Conservation (phyloP, 2,113 vertebrate species). For the Vulpes vulpes region DNA sequence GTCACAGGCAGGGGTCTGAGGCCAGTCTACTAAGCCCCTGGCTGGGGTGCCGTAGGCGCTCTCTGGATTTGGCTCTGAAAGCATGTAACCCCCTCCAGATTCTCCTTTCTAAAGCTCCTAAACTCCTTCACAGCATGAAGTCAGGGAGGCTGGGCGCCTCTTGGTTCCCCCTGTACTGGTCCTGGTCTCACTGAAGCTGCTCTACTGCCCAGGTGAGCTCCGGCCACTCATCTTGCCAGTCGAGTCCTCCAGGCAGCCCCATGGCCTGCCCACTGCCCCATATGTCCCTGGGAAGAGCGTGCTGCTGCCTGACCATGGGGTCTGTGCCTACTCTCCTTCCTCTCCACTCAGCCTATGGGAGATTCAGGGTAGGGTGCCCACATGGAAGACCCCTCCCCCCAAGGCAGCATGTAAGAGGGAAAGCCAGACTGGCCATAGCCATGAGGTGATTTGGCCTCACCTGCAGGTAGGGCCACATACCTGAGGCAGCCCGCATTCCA, state of each 20-base stretch:
- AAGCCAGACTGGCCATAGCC: neutral
- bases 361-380: fast-evolving
- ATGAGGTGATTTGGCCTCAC: fast-evolving
- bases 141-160: neutral
- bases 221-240: neutral
- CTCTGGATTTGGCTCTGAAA: neutral
- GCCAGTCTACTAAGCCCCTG: neutral
- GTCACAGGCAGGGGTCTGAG: neutral
- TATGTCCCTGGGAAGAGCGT: neutral
- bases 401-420: fast-evolving
- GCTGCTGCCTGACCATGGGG: too few relatives aligned
- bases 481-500: neutral
- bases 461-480: fast-evolving
- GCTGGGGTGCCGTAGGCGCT: fast-evolving
- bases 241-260: neutral
- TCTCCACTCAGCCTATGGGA: neutral
- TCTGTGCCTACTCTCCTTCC: too few relatives aligned
- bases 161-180: neutral
- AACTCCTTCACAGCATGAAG: neutral
- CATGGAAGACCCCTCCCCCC: fast-evolving
- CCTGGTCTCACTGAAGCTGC: neutral
- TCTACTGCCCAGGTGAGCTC: neutral
- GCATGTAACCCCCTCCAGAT: fast-evolving
- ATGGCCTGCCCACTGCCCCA: neutral
- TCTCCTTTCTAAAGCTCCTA: neutral